Conservation (phyloP, 2,888 invertebrate genomes). For the Leptothorax acervorum region DNA sequence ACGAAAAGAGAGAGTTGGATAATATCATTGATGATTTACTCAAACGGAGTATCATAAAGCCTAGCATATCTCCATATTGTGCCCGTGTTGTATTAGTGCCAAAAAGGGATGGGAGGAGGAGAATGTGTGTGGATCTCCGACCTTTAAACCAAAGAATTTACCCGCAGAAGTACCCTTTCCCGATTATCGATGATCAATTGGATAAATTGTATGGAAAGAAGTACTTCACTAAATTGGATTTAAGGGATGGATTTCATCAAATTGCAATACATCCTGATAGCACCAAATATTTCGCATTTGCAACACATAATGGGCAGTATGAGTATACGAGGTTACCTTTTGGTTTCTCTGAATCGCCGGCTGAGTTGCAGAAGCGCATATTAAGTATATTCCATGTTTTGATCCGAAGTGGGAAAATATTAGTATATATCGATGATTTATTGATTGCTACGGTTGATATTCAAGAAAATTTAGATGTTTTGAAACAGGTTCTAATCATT, state of each 20-base stretch:
- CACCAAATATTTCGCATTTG: neutral
- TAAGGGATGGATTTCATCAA: neutral
- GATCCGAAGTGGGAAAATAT: neutral
- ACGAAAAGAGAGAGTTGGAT: too few species aligned
- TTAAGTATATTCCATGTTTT: neutral
- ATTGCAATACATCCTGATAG: neutral
- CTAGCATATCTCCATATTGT: too few species aligned
- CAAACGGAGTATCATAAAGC: too few species aligned
- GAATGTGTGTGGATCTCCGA: neutral
- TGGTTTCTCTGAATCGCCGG: neutral
- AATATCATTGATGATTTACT: too few species aligned
- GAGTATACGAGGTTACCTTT: neutral
- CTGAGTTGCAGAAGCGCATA: slow-evolving; percentile 4
- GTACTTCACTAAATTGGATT: neutral
- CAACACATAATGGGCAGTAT: neutral
- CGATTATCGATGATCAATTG: neutral
- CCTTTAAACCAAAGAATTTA: neutral
- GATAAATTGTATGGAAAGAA: neutral
- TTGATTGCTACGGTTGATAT: neutral
- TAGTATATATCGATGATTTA: slow-evolving; percentile 1
- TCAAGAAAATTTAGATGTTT: neutral
- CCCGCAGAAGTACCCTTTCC: neutral
- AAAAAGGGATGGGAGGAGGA: too few species aligned
- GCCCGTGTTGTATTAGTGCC: too few species aligned
- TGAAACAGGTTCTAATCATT: neutral